These are phyloP conservation scores for Toxotes lorentzi DNA, from an alignment of 2,797 vertebrate species.

Conservation along the genomic window DNA sequence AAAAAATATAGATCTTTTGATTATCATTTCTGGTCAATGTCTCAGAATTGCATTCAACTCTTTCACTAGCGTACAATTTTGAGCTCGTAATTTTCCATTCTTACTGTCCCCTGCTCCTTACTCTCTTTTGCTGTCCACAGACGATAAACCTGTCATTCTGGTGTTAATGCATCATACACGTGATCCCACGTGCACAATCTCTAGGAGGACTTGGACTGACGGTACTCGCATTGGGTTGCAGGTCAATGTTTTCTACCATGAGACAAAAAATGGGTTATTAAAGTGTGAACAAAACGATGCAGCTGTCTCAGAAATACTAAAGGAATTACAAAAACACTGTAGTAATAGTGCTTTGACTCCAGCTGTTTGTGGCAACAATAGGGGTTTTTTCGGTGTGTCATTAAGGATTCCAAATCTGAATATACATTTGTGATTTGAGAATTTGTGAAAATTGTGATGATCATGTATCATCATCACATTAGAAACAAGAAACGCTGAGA, in stretches of 20 bases:
- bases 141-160: slow-evolving; percentile 60
- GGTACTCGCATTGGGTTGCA: fast-evolving
- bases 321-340: fast-evolving
- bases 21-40: not conserved
- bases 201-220: fast-evolving
- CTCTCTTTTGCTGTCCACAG: slow-evolving; percentile 42
- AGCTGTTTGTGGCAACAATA: too few relatives aligned
- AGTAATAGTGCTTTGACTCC: too few relatives aligned
- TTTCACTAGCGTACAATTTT: not conserved
- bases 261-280: slow-evolving; percentile 27
- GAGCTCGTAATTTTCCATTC: not conserved
- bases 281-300: not conserved
- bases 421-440: too few relatives aligned
- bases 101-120: not conserved
- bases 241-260: slow-evolving; percentile 59
- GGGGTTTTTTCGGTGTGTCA: too few relatives aligned
- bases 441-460: too few relatives aligned
- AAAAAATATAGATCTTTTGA: not conserved
- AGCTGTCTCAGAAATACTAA: slow-evolving; percentile 1
- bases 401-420: too few relatives aligned
- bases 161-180: slow-evolving; percentile 70
- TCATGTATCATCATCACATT: not conserved
- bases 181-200: fast-evolving
- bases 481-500: not conserved
- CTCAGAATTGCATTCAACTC: not conserved